Evolutionary conservation across 2,113 vertebrate genomes (phyloP).

Genomic region (Phaethon lepturus): DNA sequence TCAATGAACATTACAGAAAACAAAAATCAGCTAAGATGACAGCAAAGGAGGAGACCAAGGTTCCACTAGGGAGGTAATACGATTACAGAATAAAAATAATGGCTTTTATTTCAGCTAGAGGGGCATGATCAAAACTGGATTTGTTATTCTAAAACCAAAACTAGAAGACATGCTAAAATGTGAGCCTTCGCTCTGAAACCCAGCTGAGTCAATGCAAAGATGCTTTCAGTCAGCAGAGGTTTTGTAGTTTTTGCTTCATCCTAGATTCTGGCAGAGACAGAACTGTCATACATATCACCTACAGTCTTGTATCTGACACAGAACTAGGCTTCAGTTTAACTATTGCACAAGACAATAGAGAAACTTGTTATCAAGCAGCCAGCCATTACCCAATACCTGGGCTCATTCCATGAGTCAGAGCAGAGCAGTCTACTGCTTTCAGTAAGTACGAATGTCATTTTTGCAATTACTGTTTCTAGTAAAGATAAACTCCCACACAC

Average conservation of each 20-base stretch:
- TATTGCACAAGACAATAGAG: background rate
- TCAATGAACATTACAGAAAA: background rate
- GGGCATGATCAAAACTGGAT: background rate
- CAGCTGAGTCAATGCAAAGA: background rate
- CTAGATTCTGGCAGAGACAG: background rate
- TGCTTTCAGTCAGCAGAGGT: background rate
- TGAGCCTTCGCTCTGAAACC: background rate
- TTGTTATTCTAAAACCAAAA: conserved; percentile 4
- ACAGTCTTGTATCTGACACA: background rate
- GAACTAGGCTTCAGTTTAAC: background rate
- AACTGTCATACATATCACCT: accelerated
- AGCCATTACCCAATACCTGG: background rate
- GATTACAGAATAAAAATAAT: background rate
- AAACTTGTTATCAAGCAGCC: background rate
- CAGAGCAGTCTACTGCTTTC: conserved; percentile 3
- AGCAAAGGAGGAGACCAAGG: background rate
- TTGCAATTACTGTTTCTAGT: conserved; percentile 52
- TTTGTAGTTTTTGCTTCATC: background rate
- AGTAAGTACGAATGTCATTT: conserved; percentile 39
- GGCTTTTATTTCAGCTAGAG: background rate
- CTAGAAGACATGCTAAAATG: background rate
- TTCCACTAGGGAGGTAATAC: background rate
- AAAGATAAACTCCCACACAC: conserved; percentile 13
- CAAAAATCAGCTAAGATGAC: background rate
- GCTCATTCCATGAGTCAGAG: conserved; percentile 49